Evolutionary conservation across 2,113 vertebrate species (phyloP).

Genomic region (Apeltes quadracus): DNA sequence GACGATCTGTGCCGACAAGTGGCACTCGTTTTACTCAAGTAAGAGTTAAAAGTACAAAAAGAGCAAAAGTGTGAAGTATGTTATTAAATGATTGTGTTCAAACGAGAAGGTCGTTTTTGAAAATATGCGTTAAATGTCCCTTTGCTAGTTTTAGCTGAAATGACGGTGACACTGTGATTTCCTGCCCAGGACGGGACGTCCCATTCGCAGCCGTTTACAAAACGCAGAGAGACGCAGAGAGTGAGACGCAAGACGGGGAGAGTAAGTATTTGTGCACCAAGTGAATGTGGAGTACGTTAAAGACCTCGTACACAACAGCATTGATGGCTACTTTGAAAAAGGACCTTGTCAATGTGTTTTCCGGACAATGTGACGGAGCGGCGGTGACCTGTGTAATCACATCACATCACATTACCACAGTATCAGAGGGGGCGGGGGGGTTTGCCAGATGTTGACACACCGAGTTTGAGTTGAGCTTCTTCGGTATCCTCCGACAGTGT

Average conservation of each 20-base stretch:
- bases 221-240: slow-evolving; percentile 80
- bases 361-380: too few species aligned
- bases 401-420: slow-evolving; percentile 71
- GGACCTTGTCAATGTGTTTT: slow-evolving; percentile 36
- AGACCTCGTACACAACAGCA: slow-evolving; percentile 11
- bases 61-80: too few species aligned
- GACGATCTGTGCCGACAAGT: too few species aligned
- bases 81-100: too few species aligned
- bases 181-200: slow-evolving; percentile 85
- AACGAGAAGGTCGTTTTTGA: too few species aligned
- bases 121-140: too few species aligned
- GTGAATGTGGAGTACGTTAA: neutral
- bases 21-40: too few species aligned
- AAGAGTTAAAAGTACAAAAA: too few species aligned
- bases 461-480: neutral
- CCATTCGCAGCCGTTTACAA: slow-evolving; percentile 88
- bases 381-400: slow-evolving; percentile 35
- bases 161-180: too few species aligned
- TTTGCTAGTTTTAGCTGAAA: too few species aligned
- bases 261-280: slow-evolving; percentile 81
- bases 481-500: neutral
- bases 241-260: slow-evolving; percentile 82
- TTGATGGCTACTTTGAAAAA: neutral
- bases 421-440: too few species aligned
- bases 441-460: neutral